These are phyloP conservation scores for Frankliniella intonsa DNA, from an alignment of 2,888 invertebrate species.

Conservation along the genomic window DNA sequence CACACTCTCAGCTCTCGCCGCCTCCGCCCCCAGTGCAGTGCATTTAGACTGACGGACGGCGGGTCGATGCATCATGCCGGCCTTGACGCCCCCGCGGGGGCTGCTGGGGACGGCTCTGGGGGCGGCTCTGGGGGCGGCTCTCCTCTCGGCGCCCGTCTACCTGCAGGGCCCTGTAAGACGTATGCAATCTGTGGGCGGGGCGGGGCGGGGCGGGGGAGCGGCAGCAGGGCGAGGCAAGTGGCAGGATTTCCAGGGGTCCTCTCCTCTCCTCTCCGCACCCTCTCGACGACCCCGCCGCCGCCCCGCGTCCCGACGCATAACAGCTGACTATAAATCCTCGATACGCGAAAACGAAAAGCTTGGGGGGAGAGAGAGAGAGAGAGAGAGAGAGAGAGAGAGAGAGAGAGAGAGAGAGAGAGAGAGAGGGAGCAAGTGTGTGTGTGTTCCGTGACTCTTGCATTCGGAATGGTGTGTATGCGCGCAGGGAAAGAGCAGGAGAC, in stretches of 20 bases:
- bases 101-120: too few relatives aligned
- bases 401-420: neutral
- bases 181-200: too few relatives aligned
- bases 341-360: neutral
- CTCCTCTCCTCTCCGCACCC: neutral
- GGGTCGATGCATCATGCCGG: too few relatives aligned
- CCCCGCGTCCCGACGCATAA: conserved; percentile 6
- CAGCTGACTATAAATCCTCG: conserved; percentile 24
- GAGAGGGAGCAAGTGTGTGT: neutral
- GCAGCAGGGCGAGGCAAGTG: neutral
- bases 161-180: too few relatives aligned
- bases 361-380: neutral
- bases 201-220: too few relatives aligned
- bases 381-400: neutral
- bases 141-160: too few relatives aligned
- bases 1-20: neutral
- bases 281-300: neutral
- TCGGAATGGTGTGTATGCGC: too few relatives aligned
- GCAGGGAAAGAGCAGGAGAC: neutral
- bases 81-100: too few relatives aligned
- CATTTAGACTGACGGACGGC: too few relatives aligned
- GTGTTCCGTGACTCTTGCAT: neutral
- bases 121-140: too few relatives aligned
- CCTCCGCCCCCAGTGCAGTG: neutral
- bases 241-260: neutral